Evolutionary conservation across 2,888 invertebrate species (phyloP).

Genomic region (Macrophya alboannulata): DNA sequence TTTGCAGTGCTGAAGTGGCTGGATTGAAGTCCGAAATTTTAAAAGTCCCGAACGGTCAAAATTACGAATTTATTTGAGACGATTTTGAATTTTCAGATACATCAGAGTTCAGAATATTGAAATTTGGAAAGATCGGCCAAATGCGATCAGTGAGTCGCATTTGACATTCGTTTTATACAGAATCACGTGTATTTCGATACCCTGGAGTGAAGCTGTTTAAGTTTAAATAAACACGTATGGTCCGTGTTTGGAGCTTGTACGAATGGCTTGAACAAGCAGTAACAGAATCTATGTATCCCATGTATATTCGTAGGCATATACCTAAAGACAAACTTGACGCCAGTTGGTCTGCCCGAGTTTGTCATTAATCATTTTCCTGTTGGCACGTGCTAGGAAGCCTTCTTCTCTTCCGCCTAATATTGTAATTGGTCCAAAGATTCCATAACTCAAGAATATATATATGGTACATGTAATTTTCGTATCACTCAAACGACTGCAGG

Average conservation of each 20-base stretch:
- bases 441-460: neutral
- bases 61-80: too few relatives aligned
- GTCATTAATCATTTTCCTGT: constrained; percentile 25
- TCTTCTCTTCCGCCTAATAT: neutral
- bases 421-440: neutral
- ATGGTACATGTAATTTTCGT: neutral
- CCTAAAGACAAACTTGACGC: constrained; percentile 69
- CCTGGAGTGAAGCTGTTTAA: neutral
- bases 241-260: constrained; percentile 1
- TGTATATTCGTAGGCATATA: constrained; percentile 66
- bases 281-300: constrained; percentile 1
- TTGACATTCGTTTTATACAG: constrained; percentile 20
- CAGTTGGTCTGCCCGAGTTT: constrained; percentile 66
- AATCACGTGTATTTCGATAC: neutral
- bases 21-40: too few relatives aligned
- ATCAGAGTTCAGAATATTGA: too few relatives aligned
- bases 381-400: neutral
- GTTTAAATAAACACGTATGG: constrained; percentile 16
- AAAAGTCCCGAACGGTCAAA: too few relatives aligned
- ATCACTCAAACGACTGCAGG: neutral
- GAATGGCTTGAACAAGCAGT: neutral
- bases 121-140: neutral
- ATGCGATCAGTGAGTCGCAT: neutral
- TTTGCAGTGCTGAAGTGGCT: too few relatives aligned
- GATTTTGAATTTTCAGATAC: too few relatives aligned